Evolutionary conservation across 2,797 vertebrate species (phyloP), one percentile per base, ranked within the genome.

Genomic region (Euthynnus affinis): DNA sequence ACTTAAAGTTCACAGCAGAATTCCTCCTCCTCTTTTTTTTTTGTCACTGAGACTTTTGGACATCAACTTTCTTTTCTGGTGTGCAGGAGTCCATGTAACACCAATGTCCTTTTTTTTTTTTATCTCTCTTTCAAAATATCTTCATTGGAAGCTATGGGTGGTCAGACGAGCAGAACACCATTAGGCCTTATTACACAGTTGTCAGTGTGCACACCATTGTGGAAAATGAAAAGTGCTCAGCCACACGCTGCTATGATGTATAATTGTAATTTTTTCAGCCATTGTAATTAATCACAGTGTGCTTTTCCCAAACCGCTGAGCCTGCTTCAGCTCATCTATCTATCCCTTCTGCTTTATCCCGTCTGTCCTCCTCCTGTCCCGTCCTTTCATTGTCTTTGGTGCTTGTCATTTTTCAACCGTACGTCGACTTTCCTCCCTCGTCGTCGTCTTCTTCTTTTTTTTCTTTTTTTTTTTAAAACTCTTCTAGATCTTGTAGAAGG

Each of bases 171-270:
- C 85, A 81, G 81, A 83, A 82, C 78, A 10, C 63, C 82, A 88
- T 90, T 75, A 88, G 53, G 74, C 53, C 82, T 87, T 79, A 89
- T 92, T 88, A 88, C 86, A 84, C 80, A 89, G 76, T 85, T 90
- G 88, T 93, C 91, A 84, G 83, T 56, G 77, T 52, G 83, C 87
- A 89, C 86, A 44, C 63, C 8, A 61, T 46, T 48, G 82, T 84
- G 90, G 85, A 93, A 29, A 85, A 87, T 87, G 82, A 86, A 88
- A 89, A 63, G 86, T 66, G 81, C 72, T 73, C 71, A 20, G 52
- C 73, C 69, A 15, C 78, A 55, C 48, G 76, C 81, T 51, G 52
- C 87, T 62, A 22, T 89, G 85, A 92, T 88, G 80, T 86, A 88
- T 86, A 90, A 88, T 87, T 90, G 81, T 81, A 82, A 91, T 90